Conservation (phyloP, 64 coral and sea anemone species). For the Astreopora myriophthalma region DNA sequence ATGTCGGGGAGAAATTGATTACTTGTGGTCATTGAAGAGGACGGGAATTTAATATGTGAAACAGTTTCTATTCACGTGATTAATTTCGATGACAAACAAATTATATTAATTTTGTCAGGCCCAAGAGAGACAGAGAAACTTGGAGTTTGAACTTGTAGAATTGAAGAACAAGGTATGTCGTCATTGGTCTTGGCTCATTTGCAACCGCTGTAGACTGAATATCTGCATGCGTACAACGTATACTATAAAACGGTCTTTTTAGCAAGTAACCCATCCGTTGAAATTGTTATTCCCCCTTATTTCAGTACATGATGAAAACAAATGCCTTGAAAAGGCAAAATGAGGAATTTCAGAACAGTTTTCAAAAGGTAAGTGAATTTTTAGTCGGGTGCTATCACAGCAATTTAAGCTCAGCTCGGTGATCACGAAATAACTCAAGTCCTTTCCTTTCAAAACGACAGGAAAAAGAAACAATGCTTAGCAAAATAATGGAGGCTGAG, state of each 20-base stretch:
- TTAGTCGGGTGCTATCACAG: too few species aligned
- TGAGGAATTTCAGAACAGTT: conserved; percentile 8
- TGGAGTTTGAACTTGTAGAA: conserved; percentile 66
- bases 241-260: too few species aligned
- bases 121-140: conserved; percentile 31
- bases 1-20: background rate
- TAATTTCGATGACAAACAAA: background rate
- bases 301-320: conserved; percentile 56
- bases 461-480: conserved; percentile 48
- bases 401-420: too few species aligned
- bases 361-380: conserved; percentile 3
- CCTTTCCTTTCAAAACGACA: background rate
- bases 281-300: background rate
- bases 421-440: background rate
- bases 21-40: background rate
- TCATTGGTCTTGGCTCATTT: background rate
- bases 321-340: conserved; percentile 43
- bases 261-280: too few species aligned
- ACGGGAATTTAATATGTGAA: background rate
- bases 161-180: conserved; percentile 71
- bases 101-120: background rate
- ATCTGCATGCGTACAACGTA: background rate
- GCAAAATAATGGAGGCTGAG: conserved; percentile 42
- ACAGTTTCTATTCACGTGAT: background rate
- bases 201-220: background rate